phyloP scores from a whole-genome alignment of 1,140 invertebrate species.

The Oedothorax gibbosus region DNA sequence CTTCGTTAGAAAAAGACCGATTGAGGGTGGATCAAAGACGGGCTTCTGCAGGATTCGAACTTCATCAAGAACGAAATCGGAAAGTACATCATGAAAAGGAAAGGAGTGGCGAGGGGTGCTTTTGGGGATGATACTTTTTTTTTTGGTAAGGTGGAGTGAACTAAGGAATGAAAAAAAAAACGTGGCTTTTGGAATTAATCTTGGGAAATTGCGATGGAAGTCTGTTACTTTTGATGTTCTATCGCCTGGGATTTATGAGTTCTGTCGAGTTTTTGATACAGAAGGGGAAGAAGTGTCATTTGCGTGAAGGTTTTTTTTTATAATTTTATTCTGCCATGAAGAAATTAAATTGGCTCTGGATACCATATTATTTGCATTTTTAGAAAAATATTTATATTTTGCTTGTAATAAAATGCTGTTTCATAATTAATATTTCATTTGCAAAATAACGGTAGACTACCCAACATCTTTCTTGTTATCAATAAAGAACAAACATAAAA shows the following conservation, averaged over 20 bases:
- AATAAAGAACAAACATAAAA: too few relatives aligned
- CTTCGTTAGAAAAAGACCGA: constrained; percentile 5
- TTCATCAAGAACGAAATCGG: constrained; percentile 54
- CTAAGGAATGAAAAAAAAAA: constrained; percentile 4
- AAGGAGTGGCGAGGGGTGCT: background rate
- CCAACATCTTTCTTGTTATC: too few relatives aligned
- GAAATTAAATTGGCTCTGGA: too few relatives aligned
- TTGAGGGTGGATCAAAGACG: constrained; percentile 11
- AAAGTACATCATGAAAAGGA: constrained; percentile 13
- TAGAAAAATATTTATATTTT: too few relatives aligned
- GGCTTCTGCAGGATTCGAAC: constrained; percentile 28
- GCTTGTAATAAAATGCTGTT: too few relatives aligned
- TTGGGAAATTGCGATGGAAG: background rate
- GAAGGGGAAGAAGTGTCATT: background rate
- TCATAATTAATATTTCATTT: too few relatives aligned
- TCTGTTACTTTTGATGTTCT: constrained; percentile 7
- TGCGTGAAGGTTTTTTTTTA: too few relatives aligned
- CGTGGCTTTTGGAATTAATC: constrained; percentile 3
- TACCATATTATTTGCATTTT: too few relatives aligned
- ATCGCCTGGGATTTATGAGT: background rate
- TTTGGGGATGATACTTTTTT: background rate
- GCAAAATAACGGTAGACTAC: too few relatives aligned
- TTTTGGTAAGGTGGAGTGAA: background rate
- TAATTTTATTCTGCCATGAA: too few relatives aligned
- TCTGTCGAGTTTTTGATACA: background rate